Evolutionary conservation across 2,113 vertebrate species (phyloP).

Genomic region (Eublepharis macularius): DNA sequence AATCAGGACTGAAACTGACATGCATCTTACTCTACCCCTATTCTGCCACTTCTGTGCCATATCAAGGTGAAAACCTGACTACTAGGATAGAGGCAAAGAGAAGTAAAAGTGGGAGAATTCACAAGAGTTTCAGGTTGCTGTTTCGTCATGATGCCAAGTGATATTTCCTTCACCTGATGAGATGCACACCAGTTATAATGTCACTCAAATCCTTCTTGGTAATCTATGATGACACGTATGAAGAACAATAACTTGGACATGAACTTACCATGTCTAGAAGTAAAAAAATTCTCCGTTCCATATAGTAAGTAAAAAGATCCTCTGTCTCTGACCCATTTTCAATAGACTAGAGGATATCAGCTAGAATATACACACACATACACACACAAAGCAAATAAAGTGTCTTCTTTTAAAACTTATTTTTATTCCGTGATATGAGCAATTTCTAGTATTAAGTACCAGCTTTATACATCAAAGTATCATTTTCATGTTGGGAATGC

Average conservation of each 20-base stretch:
- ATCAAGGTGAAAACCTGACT: neutral
- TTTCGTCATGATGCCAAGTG: slow-evolving; percentile 3
- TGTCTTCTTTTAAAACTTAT: neutral
- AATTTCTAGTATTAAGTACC: neutral
- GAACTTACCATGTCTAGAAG: slow-evolving; percentile 95
- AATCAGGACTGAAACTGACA: fast-evolving
- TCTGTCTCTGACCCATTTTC: slow-evolving; percentile 98
- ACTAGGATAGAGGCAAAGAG: neutral
- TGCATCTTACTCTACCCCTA: neutral
- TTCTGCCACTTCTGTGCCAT: neutral
- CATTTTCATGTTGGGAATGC: neutral
- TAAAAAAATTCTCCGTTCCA: slow-evolving; percentile 98
- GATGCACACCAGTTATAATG: neutral
- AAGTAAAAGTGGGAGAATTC: neutral
- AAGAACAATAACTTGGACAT: slow-evolving; percentile 7
- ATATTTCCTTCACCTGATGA: neutral
- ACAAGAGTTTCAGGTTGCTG: slow-evolving; percentile 8
- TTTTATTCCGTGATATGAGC: slow-evolving; percentile 32
- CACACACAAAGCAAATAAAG: neutral
- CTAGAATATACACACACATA: slow-evolving; percentile 65
- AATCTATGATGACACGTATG: neutral
- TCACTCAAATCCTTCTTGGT: neutral
- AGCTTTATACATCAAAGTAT: neutral
- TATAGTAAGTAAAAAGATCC: slow-evolving; percentile 97
- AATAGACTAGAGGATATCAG: slow-evolving; percentile 96